A percentile compares a stretch with the other conserved stretches of the same genome.
phyloP scores from a whole-genome alignment of 2,888 invertebrate genomes.

The Marasmarcha lunaedactyla region DNA sequence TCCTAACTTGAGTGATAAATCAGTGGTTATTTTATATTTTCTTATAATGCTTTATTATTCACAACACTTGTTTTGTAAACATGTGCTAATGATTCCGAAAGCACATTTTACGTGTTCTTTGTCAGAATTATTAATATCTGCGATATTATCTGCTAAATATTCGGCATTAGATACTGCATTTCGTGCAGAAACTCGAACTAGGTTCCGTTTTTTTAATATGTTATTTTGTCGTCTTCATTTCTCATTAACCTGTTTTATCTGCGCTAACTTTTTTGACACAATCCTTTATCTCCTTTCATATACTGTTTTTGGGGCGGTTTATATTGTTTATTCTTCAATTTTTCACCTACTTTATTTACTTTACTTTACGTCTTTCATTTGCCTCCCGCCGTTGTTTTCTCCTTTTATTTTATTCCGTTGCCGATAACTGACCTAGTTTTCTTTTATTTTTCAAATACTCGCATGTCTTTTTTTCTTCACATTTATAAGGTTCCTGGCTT shows the following conservation, averaged over 20 bases:
- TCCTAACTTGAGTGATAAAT: background rate
- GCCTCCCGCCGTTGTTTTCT: background rate
- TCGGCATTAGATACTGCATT: background rate
- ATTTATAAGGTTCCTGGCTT: slow-evolving; percentile 5
- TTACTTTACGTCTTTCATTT: slow-evolving; percentile 1
- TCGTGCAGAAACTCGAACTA: background rate
- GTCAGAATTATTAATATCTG: background rate
- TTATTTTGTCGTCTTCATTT: slow-evolving; percentile 1
- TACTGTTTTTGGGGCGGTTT: background rate
- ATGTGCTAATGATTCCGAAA: background rate
- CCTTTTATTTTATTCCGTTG: background rate
- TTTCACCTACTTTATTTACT: slow-evolving; percentile 2
- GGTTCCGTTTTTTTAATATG: slow-evolving; percentile 2
- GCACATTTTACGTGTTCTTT: slow-evolving; percentile 1
- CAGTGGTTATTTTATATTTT: background rate
- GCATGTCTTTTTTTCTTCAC: slow-evolving; percentile 6
- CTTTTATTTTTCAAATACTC: slow-evolving; percentile 6
- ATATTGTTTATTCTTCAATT: background rate
- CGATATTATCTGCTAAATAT: background rate
- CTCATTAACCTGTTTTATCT: background rate
- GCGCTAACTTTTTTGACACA: slow-evolving; percentile 2
- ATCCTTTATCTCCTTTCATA: slow-evolving; percentile 2
- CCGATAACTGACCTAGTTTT: slow-evolving; percentile 1
- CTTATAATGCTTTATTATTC: background rate
- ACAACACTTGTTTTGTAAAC: background rate